Base-by-base conservation (phyloP, 2,797 vertebrate species). In the Sparidentex hasta region DNA sequence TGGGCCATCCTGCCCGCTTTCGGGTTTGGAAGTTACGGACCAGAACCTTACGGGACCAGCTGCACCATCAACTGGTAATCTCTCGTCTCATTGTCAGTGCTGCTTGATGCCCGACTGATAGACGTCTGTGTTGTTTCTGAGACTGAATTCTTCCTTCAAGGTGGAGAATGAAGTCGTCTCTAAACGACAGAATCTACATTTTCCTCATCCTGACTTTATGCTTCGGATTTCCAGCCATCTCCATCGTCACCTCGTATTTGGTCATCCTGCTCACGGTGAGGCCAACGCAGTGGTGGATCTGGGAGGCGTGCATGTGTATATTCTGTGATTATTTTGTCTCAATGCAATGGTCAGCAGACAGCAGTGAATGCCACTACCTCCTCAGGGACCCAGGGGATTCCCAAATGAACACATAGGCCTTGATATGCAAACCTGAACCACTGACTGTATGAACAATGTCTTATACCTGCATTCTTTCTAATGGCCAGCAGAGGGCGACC, bases 21-120 rank as follows among this genome's bases (percentile, higher is more conserved):
- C 65, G 91, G 90, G 12, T 93, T 95, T 62, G 91, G 92, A 54
- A 92, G 86, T 63, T 94, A 95, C 7, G 87, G 89, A 73, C 85
- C 90, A 61, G 90, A 94, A 64, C 91, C 93, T 4, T 92, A 87
- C 72, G 90, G 91, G 25, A 92, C 83, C 57, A 93, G 91, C 85
- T 93, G 91, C 81, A 93, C 90, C 54, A 89, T 93, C 70, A 88
- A 91, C 82, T 92, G 89, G 90, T 90, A 90, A 76, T 67, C 18
- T 14, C n/a, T 20, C 7, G 17, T 50, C 61, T 25, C 0, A 14
- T 44, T 12, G 13, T 16, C 11, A 21, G 38, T 11, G 11, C 33
- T 71, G 48, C 44, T 63, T 7, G 1, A 41, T 58, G 3, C 7
- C 29, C n/a, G 20, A 5, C 25, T 69, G 43, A 50, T 55, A 54